phyloP scores from a whole-genome alignment of 2,888 invertebrate species.

The Acanthosepion esculentum region DNA sequence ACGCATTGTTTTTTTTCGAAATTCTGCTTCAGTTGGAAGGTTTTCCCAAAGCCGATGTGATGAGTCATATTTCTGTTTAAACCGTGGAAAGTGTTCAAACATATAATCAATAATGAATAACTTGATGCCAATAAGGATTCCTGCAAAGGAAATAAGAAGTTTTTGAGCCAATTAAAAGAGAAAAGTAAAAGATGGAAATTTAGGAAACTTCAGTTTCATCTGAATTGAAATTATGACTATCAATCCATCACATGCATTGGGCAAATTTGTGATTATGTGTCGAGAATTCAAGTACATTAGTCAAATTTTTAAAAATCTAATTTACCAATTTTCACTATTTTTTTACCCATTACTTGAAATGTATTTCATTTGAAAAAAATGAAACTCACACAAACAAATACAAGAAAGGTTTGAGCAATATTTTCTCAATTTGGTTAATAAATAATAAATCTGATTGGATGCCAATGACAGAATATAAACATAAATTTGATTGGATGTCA shows the following conservation, averaged over 20 bases:
- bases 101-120: conserved; percentile 76
- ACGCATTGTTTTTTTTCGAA: conserved; percentile 64
- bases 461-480: no score
- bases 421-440: no score
- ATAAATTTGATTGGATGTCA: no score
- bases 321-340: no score
- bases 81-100: conserved; percentile 76
- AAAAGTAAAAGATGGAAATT: neutral
- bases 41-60: conserved; percentile 71
- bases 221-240: neutral
- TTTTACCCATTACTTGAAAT: no score
- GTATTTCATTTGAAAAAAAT: no score
- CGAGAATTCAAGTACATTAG: no score
- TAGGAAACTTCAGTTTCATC: neutral
- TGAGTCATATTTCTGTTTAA: conserved; percentile 75
- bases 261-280: no score
- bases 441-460: no score
- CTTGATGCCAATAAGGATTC: conserved; percentile 74
- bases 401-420: no score
- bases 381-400: no score
- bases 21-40: conserved; percentile 74
- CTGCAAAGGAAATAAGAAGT: conserved; percentile 55
- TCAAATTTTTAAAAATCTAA: no score
- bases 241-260: neutral
- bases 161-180: neutral